Conservation (phyloP, 2,113 vertebrate species). For the Mesoclemmys tuberculata region DNA sequence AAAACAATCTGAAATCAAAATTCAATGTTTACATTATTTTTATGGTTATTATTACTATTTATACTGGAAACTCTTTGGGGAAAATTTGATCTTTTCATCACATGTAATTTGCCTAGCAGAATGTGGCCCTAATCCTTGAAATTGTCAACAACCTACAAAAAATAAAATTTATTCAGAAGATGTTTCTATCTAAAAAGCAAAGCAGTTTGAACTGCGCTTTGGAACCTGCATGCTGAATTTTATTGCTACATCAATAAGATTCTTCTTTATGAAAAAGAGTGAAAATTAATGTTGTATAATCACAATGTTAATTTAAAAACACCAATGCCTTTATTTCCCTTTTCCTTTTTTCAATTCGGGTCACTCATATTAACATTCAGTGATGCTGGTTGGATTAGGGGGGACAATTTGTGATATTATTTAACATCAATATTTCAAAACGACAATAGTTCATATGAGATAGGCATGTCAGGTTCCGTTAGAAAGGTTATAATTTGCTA, state of each 20-base stretch:
- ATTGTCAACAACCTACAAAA: neutral
- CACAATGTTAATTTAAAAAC: neutral
- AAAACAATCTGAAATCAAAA: neutral
- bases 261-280: neutral
- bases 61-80: neutral
- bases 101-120: neutral
- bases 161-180: neutral
- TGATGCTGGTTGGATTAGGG: too few species aligned
- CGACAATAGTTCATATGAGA: too few species aligned
- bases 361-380: neutral
- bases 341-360: neutral
- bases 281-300: neutral
- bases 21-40: neutral
- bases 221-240: neutral
- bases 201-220: neutral
- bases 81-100: neutral
- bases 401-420: too few species aligned
- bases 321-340: neutral
- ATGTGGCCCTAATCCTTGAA: neutral
- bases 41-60: neutral
- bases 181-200: neutral
- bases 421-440: too few species aligned
- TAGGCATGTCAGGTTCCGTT: too few species aligned
- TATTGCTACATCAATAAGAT: neutral
- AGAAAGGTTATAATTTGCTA: too few species aligned